A percentile compares a stretch with the other conserved stretches of the same genome.
Evolutionary conservation across 35 echinoderm and acorn worm genomes (phyloP).

Genomic region (Acanthaster planci): DNA sequence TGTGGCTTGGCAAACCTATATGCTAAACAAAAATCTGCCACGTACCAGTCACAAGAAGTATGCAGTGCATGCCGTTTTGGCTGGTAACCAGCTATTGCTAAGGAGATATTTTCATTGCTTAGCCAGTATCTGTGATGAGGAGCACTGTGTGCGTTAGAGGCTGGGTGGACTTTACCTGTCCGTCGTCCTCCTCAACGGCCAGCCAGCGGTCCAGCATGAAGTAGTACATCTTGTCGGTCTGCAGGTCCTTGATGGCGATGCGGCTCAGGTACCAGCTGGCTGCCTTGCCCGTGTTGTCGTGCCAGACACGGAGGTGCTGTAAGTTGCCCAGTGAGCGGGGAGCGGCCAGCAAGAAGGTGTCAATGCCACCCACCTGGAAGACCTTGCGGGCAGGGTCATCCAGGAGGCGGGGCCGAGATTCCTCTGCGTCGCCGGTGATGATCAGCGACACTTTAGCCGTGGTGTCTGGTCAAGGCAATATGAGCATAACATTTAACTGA

Average conservation of each 20-base stretch:
- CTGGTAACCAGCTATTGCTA: too few species aligned
- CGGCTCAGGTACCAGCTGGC: constrained; percentile 81
- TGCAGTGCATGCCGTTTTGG: too few species aligned
- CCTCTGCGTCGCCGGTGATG: constrained; percentile 73
- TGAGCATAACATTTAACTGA: too few species aligned
- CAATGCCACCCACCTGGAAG: constrained; percentile 74
- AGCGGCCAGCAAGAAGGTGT: constrained; percentile 72
- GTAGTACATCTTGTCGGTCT: constrained; percentile 64
- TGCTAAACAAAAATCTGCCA: too few species aligned
- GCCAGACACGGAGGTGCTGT: constrained; percentile 84
- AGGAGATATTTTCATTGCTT: too few species aligned
- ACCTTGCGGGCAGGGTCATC: constrained; percentile 73
- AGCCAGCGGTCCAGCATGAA: constrained; percentile 95
- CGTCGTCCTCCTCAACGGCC: constrained; percentile 95
- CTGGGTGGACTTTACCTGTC: too few species aligned
- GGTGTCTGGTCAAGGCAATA: constrained; percentile 37
- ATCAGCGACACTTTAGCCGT: constrained; percentile 87
- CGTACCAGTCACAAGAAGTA: too few species aligned
- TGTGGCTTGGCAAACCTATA: too few species aligned
- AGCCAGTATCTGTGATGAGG: too few species aligned
- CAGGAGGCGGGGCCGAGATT: constrained; percentile 71
- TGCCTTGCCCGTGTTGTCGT: constrained; percentile 84
- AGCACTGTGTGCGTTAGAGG: too few species aligned
- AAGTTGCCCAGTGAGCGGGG: constrained; percentile 78
- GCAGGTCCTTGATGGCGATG: constrained; percentile 78